phyloP scores from a whole-genome alignment of 2,113 vertebrate species.

The Pangasianodon gigas region DNA sequence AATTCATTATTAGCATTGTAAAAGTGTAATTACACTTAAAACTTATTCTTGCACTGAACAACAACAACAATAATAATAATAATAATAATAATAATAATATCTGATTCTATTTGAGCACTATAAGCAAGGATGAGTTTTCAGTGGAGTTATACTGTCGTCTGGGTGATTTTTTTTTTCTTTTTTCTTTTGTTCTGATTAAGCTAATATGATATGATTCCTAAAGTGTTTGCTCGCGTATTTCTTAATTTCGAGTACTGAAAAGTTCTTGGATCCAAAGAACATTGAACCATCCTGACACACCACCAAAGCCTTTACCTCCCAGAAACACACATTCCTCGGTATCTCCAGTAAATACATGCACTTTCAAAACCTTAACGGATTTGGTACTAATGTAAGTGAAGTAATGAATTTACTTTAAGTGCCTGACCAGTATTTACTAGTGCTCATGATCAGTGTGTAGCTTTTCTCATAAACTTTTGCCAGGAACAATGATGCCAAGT shows the following conservation, averaged over 20 bases:
- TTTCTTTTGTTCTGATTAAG: too few relatives aligned
- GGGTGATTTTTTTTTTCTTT: not conserved
- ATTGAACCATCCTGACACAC: not conserved
- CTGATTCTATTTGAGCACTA: not conserved
- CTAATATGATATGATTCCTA: not conserved
- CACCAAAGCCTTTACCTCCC: slow-evolving; percentile 46
- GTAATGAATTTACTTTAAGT: slow-evolving; percentile 43
- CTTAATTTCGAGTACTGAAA: not conserved
- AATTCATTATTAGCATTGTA: not conserved
- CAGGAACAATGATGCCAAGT: slow-evolving; percentile 20
- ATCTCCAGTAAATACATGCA: slow-evolving; percentile 44
- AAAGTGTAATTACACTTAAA: not conserved
- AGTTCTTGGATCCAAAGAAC: slow-evolving; percentile 21
- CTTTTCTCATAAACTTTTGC: not conserved
- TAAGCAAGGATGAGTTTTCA: not conserved
- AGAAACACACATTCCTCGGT: slow-evolving; percentile 33
- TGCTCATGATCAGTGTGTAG: slow-evolving; percentile 35
- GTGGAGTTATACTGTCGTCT: not conserved
- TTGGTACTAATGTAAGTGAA: slow-evolving; percentile 23
- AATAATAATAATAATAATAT: not conserved
- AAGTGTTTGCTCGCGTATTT: not conserved
- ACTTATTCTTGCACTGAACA: not conserved
- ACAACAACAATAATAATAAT: not conserved
- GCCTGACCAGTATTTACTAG: slow-evolving; percentile 46
- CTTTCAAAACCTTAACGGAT: slow-evolving; percentile 24